Percentiles rank a stretch among this genome's conserved stretches.
Conservation (phyloP, 92 coral and sea anemone species). For the Epizoanthus stellaris region DNA sequence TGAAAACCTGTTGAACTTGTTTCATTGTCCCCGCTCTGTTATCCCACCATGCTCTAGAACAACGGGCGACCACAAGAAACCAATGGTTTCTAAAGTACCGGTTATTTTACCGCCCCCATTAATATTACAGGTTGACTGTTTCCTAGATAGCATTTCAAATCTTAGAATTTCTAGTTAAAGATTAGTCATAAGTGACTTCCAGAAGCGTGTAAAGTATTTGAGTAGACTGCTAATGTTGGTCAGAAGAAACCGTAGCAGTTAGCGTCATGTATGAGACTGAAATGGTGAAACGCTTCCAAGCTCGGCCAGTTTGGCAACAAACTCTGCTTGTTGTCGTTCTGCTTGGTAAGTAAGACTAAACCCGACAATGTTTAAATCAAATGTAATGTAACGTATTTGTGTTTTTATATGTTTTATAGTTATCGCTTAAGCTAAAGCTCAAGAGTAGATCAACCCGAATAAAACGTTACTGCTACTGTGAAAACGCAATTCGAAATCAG, state of each 20-base stretch:
- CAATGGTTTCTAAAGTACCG: slow-evolving; percentile 21
- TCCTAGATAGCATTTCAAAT: background rate
- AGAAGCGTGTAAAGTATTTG: background rate
- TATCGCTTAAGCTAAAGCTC: too few species aligned
- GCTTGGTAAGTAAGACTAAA: slow-evolving; percentile 52
- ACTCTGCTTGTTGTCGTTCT: slow-evolving; percentile 56
- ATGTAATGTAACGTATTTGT: too few species aligned
- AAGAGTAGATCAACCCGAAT: too few species aligned
- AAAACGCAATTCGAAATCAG: too few species aligned
- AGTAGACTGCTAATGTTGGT: background rate
- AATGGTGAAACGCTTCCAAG: slow-evolving; percentile 77
- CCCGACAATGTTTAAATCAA: background rate
- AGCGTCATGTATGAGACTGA: slow-evolving; percentile 58
- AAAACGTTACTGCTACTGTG: too few species aligned
- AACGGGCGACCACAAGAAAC: slow-evolving; percentile 1
- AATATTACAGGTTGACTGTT: background rate
- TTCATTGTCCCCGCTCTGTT: background rate
- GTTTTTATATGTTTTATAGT: too few species aligned
- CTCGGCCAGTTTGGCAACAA: slow-evolving; percentile 81
- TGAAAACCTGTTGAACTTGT: too few species aligned
- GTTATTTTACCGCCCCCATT: background rate
- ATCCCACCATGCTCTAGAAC: background rate
- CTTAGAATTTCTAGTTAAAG: background rate
- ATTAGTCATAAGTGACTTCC: background rate
- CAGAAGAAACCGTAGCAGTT: background rate